phyloP scores from a whole-genome alignment of 2,113 vertebrate genomes.

The Scalopus aquaticus region DNA sequence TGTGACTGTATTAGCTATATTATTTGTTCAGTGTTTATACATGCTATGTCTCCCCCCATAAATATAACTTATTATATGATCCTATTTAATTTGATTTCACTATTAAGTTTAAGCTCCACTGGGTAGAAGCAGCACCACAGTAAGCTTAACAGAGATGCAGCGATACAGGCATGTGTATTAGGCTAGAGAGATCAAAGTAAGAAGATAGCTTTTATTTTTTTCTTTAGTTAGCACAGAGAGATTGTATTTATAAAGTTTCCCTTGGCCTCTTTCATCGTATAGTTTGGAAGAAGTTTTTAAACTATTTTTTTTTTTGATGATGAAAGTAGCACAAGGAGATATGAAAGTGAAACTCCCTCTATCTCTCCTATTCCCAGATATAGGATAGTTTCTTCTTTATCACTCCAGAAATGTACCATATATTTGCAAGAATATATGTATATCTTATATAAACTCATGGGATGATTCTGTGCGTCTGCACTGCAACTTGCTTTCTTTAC shows the following conservation, averaged over 20 bases:
- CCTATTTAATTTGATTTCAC: slow-evolving; percentile 4
- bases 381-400: not conserved
- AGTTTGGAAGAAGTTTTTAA: slow-evolving; percentile 32
- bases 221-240: slow-evolving; percentile 56
- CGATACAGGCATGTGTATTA: not conserved
- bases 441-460: not conserved
- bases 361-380: not conserved
- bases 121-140: not conserved
- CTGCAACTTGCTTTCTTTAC: not conserved
- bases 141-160: not conserved
- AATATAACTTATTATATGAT: not conserved
- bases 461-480: not conserved
- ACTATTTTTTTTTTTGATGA: slow-evolving; percentile 14
- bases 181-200: slow-evolving; percentile 7
- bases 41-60: not conserved
- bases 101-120: not conserved
- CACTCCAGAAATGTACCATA: not conserved
- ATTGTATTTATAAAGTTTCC: slow-evolving; percentile 18
- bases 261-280: slow-evolving; percentile 4
- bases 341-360: not conserved
- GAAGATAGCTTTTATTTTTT: slow-evolving; percentile 45
- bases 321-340: not conserved
- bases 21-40: not conserved
- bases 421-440: not conserved
- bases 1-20: not conserved